Evolutionary conservation across 2,113 vertebrate species (phyloP).

Genomic region (Caretta caretta): DNA sequence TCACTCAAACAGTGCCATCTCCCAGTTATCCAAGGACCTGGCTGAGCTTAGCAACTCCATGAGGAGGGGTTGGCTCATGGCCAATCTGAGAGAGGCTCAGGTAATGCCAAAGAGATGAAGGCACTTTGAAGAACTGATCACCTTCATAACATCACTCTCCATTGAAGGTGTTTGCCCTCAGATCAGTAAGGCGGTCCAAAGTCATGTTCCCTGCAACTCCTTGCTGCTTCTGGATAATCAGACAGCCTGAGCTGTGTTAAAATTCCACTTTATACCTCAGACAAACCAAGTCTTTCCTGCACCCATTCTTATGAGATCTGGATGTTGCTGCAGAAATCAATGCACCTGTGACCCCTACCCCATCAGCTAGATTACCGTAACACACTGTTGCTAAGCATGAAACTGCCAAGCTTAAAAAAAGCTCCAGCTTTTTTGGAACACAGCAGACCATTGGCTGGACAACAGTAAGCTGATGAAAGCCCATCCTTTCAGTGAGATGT

Average conservation of each 20-base stretch:
- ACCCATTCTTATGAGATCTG: neutral
- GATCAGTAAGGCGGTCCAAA: neutral
- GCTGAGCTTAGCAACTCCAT: neutral
- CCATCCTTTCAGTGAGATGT: neutral
- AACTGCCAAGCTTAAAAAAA: neutral
- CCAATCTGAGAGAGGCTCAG: neutral
- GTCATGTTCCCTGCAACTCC: fast-evolving
- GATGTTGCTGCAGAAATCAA: neutral
- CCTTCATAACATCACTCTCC: neutral
- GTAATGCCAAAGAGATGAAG: neutral
- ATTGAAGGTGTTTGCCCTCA: neutral
- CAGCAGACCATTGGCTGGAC: neutral
- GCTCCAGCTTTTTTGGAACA: neutral
- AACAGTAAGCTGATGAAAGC: neutral
- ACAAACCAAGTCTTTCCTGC: fast-evolving
- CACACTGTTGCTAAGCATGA: neutral
- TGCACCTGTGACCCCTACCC: neutral
- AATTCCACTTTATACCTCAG: fast-evolving
- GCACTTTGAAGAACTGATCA: neutral
- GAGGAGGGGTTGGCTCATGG: neutral
- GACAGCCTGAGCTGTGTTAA: neutral
- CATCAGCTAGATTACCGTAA: neutral
- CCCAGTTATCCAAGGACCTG: neutral
- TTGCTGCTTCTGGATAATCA: fast-evolving
- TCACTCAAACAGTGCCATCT: neutral